Conservation (phyloP, 2,797 vertebrate genomes). For the Miichthys miiuy region DNA sequence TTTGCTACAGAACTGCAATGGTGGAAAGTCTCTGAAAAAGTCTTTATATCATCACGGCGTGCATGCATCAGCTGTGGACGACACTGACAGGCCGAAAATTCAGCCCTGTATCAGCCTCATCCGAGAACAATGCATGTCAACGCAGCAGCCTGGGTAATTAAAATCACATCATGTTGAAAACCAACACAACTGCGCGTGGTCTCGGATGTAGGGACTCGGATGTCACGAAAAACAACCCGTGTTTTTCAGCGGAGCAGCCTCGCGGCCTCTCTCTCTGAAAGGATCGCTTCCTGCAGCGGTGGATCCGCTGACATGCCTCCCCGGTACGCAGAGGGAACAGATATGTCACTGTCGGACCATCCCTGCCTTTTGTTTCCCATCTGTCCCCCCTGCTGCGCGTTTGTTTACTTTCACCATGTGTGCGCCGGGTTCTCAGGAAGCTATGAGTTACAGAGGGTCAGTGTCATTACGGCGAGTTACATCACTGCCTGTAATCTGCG, state of each 20-base stretch:
- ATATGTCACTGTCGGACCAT: conserved; percentile 44
- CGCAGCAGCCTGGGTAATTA: conserved; percentile 17
- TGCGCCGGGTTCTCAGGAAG: conserved; percentile 24
- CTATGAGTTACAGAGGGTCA: conserved; percentile 42
- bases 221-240: neutral
- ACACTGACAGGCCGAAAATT: conserved; percentile 18
- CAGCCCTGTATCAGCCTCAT: conserved; percentile 13
- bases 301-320: conserved; percentile 27
- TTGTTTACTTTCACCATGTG: conserved; percentile 48
- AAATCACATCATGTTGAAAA: conserved; percentile 30
- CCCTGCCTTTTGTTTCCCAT: conserved; percentile 36
- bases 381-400: conserved; percentile 1
- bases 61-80: neutral
- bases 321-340: conserved; percentile 23
- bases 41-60: neutral
- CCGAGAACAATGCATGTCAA: conserved; percentile 12
- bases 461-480: conserved; percentile 34
- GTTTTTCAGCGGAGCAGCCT: neutral
- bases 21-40: conserved; percentile 2
- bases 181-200: neutral
- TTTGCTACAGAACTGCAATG: neutral
- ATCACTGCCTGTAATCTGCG: conserved; percentile 51
- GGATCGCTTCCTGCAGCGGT: conserved; percentile 24
- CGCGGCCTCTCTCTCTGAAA: neutral
- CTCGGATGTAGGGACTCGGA: conserved; percentile 3